Base-by-base conservation (phyloP, 2,888 invertebrate genomes). In the Xestia c-nigrum region DNA sequence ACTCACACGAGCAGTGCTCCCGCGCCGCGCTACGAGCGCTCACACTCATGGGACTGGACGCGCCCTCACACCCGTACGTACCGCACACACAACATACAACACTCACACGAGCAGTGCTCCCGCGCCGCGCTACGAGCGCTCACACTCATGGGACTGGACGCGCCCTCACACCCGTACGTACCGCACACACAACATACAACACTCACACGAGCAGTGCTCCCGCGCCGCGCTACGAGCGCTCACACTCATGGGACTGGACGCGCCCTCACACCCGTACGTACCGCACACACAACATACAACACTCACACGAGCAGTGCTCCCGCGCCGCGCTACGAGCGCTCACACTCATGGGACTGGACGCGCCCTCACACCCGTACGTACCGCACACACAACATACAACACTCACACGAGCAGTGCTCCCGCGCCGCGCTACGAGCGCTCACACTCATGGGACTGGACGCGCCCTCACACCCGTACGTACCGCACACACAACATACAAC, bases 21-120 rank as follows among this genome's bases (percentile, higher is more conserved):
- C 64, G 64, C 64, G 64, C 64, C 14, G 64, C 64, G 10, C 64
- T 69, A 4, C 69, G 69, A 7, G 69, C 69, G 43, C 69, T 70
- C 19, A 43, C 69, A 1, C 69, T 70, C 69, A 70, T 70, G 69
- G 69, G 69, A 1, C 43, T 98, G 75, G 98, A 98, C 93, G 97
- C 97, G 87, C 46, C 46, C 74, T 10, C 43, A 31, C 70, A 73
- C 57, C 46, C 73, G 46, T 65, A 46, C 67, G 69, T 69, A 69
- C 59, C 16, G 31, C 24, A 16, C 24, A 46, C 21, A n/a, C 31
- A 6, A 61, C 43, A 61, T 43, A 7, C n/a, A 64, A 21, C 69
- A 55, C 16, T n/a, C 69, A 19, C 14, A 52, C 52, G 52, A 50
- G 50, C 59, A 59, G 50, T 52, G 52, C 38, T 31, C 50, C 50